Percentiles rank a stretch among this genome's conserved stretches.
Evolutionary conservation across 37 sponge, comb jelly and placozoan species (phyloP).

Genomic region (Agelas oroides): DNA sequence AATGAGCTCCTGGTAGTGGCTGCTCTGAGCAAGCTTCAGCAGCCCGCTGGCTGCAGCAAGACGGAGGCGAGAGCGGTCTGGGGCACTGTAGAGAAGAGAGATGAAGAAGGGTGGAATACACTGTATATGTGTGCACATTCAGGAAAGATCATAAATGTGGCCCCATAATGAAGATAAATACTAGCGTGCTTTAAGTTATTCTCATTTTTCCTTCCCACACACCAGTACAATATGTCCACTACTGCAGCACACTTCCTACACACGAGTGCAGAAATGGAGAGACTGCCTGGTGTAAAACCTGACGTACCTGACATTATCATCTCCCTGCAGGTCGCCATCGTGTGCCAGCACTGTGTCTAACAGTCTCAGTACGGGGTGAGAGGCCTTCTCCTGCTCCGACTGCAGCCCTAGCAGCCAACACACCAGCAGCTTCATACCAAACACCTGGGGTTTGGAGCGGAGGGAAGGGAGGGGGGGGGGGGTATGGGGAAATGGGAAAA

Average conservation of each 20-base stretch:
- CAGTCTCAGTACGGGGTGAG: slow-evolving; percentile 49
- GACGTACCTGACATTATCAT: slow-evolving; percentile 49
- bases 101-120: not conserved
- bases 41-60: slow-evolving; percentile 67
- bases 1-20: slow-evolving; percentile 34
- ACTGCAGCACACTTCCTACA: no score
- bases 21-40: slow-evolving; percentile 55
- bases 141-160: not conserved
- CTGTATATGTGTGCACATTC: not conserved
- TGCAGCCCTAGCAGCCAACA: slow-evolving; percentile 67
- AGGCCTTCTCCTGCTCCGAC: slow-evolving; percentile 34
- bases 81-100: slow-evolving; percentile 30
- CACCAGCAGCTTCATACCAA: slow-evolving; percentile 71
- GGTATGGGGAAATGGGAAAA: not conserved
- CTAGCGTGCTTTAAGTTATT: no score
- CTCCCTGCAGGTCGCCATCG: slow-evolving; percentile 75
- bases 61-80: slow-evolving; percentile 62
- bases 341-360: slow-evolving; percentile 49
- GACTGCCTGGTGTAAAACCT: not conserved
- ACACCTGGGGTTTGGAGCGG: slow-evolving; percentile 47
- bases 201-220: no score
- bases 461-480: no score
- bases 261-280: no score
- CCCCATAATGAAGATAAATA: not conserved
- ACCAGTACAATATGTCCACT: no score